phyloP scores from a whole-genome alignment of 2,888 invertebrate genomes.

The Drosophila macrospina region DNA sequence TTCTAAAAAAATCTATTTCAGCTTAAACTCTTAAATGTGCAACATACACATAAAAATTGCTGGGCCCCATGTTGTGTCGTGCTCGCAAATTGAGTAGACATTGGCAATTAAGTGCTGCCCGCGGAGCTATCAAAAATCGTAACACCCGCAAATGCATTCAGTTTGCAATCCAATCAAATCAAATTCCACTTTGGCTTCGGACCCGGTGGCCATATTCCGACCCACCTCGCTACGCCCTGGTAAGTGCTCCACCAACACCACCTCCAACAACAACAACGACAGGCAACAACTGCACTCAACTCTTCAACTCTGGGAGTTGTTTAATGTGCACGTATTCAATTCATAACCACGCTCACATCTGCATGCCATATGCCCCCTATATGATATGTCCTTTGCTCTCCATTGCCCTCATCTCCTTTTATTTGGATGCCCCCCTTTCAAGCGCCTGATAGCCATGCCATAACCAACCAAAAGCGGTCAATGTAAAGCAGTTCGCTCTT shows the following conservation, averaged over 20 bases:
- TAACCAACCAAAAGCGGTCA: constrained; percentile 23
- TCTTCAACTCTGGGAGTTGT: constrained; percentile 56
- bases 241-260: neutral
- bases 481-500: constrained; percentile 46
- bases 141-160: constrained; percentile 49
- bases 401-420: neutral
- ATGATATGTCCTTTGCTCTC: neutral
- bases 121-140: constrained; percentile 62
- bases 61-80: neutral
- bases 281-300: constrained; percentile 19
- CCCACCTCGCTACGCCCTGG: no score
- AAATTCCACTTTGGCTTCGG: constrained; percentile 67
- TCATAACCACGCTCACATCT: constrained; percentile 70
- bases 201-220: constrained; percentile 37
- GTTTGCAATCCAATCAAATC: constrained; percentile 78
- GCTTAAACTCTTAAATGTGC: neutral
- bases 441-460: constrained; percentile 1
- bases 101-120: constrained; percentile 52
- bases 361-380: constrained; percentile 13
- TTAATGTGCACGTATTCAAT: constrained; percentile 74
- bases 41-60: neutral
- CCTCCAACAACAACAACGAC: constrained; percentile 4
- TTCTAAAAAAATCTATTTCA: neutral
- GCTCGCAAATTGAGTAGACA: constrained; percentile 31
- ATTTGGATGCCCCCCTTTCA: constrained; percentile 5